Conservation (phyloP, 2,888 invertebrate species). For the Pseudeuparius sepicola region DNA sequence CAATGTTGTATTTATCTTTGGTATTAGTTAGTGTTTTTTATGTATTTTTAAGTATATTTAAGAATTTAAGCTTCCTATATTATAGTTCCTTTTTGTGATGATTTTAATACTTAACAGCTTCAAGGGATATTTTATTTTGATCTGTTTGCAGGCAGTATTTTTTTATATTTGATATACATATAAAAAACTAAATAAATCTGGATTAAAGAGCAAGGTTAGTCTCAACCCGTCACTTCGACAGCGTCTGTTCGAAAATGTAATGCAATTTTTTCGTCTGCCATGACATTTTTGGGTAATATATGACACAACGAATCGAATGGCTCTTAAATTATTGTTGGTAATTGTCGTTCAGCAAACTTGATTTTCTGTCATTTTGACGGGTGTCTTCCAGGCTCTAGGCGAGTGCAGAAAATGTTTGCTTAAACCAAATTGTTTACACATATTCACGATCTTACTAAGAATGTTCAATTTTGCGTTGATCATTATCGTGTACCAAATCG, state of each 20-base stretch:
- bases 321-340: neutral
- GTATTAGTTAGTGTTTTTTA: too few relatives aligned
- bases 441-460: constrained; percentile 2
- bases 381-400: constrained; percentile 1
- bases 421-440: constrained; percentile 1
- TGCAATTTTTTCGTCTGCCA: too few relatives aligned
- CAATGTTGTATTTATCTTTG: too few relatives aligned
- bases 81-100: too few relatives aligned
- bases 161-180: constrained; percentile 1
- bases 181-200: constrained; percentile 3
- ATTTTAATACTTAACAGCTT: too few relatives aligned
- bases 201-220: constrained; percentile 3
- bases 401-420: constrained; percentile 1
- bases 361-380: constrained; percentile 1
- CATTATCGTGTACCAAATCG: constrained; percentile 1
- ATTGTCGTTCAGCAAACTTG: constrained; percentile 2
- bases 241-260: constrained; percentile 1
- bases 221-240: constrained; percentile 2
- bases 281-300: too few relatives aligned
- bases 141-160: constrained; percentile 1
- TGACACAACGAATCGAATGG: constrained; percentile 1
- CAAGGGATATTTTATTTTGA: constrained; percentile 3
- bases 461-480: too few relatives aligned
- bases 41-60: too few relatives aligned
- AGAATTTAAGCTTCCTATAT: too few relatives aligned